Evolutionary conservation across 2,797 vertebrate genomes (phyloP).

Genomic region (Tamandua tetradactyla): DNA sequence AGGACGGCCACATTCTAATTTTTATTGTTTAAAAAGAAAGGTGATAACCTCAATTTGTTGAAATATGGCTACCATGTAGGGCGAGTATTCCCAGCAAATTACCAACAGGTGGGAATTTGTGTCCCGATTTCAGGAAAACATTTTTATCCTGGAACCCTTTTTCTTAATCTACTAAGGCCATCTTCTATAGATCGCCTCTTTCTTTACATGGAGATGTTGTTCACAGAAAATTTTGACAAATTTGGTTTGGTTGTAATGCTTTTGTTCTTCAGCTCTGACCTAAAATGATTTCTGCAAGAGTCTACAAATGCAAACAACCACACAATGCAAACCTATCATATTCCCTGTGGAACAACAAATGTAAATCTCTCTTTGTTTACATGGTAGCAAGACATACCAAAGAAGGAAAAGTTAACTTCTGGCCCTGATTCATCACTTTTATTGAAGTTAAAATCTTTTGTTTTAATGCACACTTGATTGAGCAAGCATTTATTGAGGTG

Average conservation of each 20-base stretch:
- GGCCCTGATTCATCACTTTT: constrained; percentile 87
- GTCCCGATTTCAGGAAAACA: not conserved
- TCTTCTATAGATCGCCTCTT: not conserved
- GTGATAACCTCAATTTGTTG: not conserved
- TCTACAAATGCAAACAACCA: not conserved
- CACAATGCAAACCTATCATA: not conserved
- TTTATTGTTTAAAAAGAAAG: not conserved
- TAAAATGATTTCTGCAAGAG: constrained; percentile 13
- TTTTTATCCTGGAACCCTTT: not conserved
- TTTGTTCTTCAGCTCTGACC: not conserved
- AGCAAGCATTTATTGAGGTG: constrained; percentile 85
- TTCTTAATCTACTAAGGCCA: not conserved
- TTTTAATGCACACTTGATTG: constrained; percentile 88
- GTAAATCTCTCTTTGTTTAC: constrained; percentile 57
- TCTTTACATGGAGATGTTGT: not conserved
- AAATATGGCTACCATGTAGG: not conserved
- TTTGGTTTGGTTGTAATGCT: not conserved
- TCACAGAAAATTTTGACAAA: constrained; percentile 28
- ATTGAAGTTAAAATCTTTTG: constrained; percentile 87
- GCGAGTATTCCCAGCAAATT: not conserved
- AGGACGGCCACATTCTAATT: not conserved
- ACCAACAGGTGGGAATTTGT: not conserved
- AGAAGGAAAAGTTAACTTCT: constrained; percentile 79
- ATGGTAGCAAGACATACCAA: constrained; percentile 55
- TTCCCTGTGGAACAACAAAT: not conserved